phyloP scores from a whole-genome alignment of 53 echinoderm and acorn worm genomes.

The Antedon mediterranea region DNA sequence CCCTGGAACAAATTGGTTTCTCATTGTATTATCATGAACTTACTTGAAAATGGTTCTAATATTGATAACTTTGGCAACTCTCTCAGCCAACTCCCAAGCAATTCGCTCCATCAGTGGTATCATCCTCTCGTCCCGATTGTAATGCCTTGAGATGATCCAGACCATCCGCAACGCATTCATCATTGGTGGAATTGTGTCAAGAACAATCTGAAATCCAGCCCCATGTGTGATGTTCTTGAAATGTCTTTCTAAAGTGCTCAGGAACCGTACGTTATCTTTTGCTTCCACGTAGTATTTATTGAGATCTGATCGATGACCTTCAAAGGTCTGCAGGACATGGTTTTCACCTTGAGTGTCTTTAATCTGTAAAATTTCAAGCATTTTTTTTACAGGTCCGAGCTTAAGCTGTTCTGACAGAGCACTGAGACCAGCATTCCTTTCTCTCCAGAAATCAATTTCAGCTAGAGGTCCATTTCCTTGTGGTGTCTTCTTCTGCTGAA shows the following conservation, averaged over 20 bases:
- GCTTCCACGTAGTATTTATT: constrained; percentile 97
- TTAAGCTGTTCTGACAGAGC: constrained; percentile 92
- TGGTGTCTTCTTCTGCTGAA: constrained; percentile 79
- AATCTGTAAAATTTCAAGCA: constrained; percentile 77
- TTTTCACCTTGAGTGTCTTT: constrained; percentile 86
- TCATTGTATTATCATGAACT: constrained; percentile 10
- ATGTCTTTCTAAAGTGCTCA: constrained; percentile 91
- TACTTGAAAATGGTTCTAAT: constrained; percentile 97
- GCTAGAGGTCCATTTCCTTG: constrained; percentile 90
- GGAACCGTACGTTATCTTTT: constrained; percentile 96
- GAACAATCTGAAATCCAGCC: constrained; percentile 85
- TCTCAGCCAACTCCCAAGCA: constrained; percentile 95
- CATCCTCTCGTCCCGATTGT: constrained; percentile 97
- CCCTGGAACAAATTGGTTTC: too few relatives aligned
- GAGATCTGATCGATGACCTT: constrained; percentile 81
- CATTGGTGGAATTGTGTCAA: constrained; percentile 96
- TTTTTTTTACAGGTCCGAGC: constrained; percentile 63
- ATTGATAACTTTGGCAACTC: constrained; percentile 96
- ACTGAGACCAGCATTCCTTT: constrained; percentile 82
- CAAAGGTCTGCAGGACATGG: constrained; percentile 90
- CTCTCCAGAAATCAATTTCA: constrained; percentile 98
- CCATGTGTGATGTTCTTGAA: constrained; percentile 98
- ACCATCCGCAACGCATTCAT: constrained; percentile 99
- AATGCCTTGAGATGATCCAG: constrained; percentile 98
- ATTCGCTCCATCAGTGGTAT: constrained; percentile 96